Evolutionary conservation across 2,113 vertebrate species (phyloP), one percentile per base, ranked within the genome.

Genomic region (Apeltes quadracus): DNA sequence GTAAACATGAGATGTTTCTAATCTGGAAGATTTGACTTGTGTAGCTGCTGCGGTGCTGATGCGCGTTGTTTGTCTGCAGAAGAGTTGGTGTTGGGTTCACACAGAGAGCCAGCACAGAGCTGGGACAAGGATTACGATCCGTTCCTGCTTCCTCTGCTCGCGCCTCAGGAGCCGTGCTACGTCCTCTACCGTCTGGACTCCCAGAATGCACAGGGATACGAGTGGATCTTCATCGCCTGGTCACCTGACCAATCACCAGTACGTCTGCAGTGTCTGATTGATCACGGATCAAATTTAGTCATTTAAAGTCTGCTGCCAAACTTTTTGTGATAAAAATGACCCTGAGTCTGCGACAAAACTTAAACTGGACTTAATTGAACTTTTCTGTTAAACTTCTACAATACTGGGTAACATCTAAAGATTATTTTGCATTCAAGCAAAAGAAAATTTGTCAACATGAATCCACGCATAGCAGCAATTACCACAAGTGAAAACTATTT

Each of bases 191-290:
- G 98, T 22, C 94, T 99, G 63, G 98, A 99, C 91, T 95, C 96
- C 41, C 95, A 94, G 90, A 99, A 99, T 2, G 95, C 96, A 50
- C 97, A 98, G 90, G 98, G 98, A 73, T 95, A 94, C 0, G 96
- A 99, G 89, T 99, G 98, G 98, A 91, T 98, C 75, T 99, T 99
- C 92, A 95, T 99, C 27, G 95, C 98, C 70, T 99, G 98, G 98
- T 99, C 97, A 44, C 98, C 98, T n/a, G 98, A 99, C 86, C 96
- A 95, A 76, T 99, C 97, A 72, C 96, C 96, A 43, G 98, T 99
- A 93, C 88, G 96, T 92, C 50, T 54, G 32, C 1, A 80, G 7
- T n/a, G 1, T 10, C 10, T 25, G 20, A 22, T 25, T 32, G 22
- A 36, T 27, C 34, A 29, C 16, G 10, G 23, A 29, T 41, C 4